A percentile compares a stretch with the other conserved stretches of the same genome.
Evolutionary conservation across 2,797 vertebrate genomes (phyloP).

Genomic region (Mico argentatus): DNA sequence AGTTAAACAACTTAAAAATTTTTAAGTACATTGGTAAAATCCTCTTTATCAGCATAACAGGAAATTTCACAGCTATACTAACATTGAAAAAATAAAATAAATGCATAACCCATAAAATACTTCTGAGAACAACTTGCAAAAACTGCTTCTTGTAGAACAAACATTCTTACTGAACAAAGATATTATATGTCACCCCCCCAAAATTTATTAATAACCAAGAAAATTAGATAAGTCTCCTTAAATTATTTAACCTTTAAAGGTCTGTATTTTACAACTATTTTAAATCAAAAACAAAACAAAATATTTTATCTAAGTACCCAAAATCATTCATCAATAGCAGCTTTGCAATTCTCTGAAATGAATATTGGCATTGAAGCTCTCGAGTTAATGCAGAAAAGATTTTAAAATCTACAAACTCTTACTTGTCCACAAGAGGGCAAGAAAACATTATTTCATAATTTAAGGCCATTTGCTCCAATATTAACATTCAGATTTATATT

Average conservation of each 20-base stretch:
- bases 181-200: not conserved
- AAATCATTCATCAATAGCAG: conserved; percentile 24
- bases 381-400: not conserved
- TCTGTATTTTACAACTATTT: not conserved
- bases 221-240: not conserved
- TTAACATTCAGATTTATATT: conserved; percentile 38
- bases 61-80: not conserved
- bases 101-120: not conserved
- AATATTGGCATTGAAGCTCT: not conserved
- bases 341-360: conserved; percentile 34
- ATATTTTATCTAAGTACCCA: not conserved
- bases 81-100: not conserved
- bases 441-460: conserved; percentile 53
- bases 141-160: not conserved
- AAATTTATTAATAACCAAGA: conserved; percentile 29
- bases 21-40: conserved; percentile 33
- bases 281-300: conserved; percentile 39
- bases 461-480: conserved; percentile 38
- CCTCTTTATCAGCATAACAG: not conserved
- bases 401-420: conserved; percentile 51
- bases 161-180: conserved; percentile 34
- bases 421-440: conserved; percentile 73
- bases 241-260: conserved; percentile 7
- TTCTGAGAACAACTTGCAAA: not conserved
- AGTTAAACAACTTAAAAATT: not conserved